These are phyloP conservation scores for Acanthornis magna DNA, from an alignment of 2,797 vertebrate genomes.

Conservation along the genomic window DNA sequence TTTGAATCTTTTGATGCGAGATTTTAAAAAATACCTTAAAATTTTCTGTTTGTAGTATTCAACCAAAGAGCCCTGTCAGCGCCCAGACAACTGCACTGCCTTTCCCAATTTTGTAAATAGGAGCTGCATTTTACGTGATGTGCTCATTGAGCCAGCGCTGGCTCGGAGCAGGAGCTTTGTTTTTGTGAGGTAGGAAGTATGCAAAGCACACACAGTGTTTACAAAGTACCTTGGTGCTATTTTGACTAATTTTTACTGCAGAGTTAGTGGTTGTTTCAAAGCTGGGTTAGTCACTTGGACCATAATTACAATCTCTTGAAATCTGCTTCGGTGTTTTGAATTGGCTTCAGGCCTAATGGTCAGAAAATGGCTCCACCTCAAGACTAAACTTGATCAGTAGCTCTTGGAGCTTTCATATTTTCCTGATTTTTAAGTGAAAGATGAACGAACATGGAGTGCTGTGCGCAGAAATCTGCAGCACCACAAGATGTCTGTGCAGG, in stretches of 20 bases:
- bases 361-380: neutral
- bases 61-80: neutral
- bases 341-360: neutral
- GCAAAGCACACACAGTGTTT: slow-evolving; percentile 13
- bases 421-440: neutral
- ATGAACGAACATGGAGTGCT: neutral
- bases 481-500: neutral
- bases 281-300: neutral
- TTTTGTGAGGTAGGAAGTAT: slow-evolving; percentile 1
- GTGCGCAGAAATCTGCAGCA: neutral
- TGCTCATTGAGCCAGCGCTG: neutral
- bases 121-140: neutral
- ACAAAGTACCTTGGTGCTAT: neutral
- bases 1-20: neutral
- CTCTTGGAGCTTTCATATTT: neutral
- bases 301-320: slow-evolving; percentile 1
- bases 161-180: neutral
- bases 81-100: neutral
- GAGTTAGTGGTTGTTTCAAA: slow-evolving; percentile 49
- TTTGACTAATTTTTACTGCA: slow-evolving; percentile 40
- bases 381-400: neutral
- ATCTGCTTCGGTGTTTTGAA: neutral
- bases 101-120: accelerated
- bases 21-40: neutral
- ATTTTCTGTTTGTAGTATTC: neutral